A percentile compares a stretch with the other conserved stretches of the same genome.
Evolutionary conservation across 2,888 invertebrate genomes (phyloP).

Genomic region (Gisinianus flammeolus): DNA sequence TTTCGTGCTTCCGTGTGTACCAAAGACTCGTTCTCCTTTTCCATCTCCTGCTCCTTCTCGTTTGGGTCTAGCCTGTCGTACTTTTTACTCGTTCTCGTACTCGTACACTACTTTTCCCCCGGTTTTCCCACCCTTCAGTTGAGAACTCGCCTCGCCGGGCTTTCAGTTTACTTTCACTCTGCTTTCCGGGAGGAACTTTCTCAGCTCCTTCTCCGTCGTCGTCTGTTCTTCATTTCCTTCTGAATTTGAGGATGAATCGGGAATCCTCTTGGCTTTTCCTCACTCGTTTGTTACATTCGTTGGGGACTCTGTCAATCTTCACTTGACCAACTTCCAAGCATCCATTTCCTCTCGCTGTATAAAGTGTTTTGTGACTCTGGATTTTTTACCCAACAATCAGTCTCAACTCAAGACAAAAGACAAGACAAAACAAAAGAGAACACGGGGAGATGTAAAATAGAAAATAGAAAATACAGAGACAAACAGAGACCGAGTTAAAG

Average conservation of each 20-base stretch:
- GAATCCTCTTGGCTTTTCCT: too few relatives aligned
- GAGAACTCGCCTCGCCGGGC: neutral
- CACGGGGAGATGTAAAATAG: too few relatives aligned
- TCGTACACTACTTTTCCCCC: neutral
- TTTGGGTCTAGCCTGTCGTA: too few relatives aligned
- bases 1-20: too few relatives aligned
- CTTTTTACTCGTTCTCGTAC: too few relatives aligned
- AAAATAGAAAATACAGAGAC: neutral
- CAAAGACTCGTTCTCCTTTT: too few relatives aligned
- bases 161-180: constrained; percentile 21
- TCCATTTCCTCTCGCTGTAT: neutral
- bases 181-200: constrained; percentile 11
- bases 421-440: neutral
- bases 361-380: too few relatives aligned
- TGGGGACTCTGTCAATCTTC: too few relatives aligned
- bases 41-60: too few relatives aligned
- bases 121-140: neutral
- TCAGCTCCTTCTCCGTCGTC: neutral
- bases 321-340: neutral
- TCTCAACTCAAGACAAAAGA: neutral
- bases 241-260: too few relatives aligned
- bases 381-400: too few relatives aligned
- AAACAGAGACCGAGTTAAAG: neutral
- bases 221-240: neutral
- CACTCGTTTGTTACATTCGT: too few relatives aligned